Evolutionary conservation across 2,113 vertebrate species (phyloP).

Genomic region (Coturnix japonica): DNA sequence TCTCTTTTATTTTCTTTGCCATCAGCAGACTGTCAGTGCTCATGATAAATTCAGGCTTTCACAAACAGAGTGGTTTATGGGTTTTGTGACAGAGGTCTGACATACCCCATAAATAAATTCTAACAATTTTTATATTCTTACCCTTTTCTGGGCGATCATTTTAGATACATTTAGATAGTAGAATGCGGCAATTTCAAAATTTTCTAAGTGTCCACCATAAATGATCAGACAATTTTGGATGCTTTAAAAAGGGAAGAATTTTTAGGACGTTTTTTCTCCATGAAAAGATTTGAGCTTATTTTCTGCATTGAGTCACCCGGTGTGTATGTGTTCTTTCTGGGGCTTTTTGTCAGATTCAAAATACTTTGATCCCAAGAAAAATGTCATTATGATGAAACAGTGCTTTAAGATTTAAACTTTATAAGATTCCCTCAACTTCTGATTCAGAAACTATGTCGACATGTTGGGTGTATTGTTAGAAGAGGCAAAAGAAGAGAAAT

Average conservation of each 20-base stretch:
- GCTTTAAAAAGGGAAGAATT: neutral
- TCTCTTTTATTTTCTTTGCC: conserved; percentile 41
- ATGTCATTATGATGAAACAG: neutral
- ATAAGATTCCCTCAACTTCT: neutral
- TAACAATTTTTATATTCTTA: neutral
- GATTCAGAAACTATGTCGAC: neutral
- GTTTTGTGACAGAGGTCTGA: neutral
- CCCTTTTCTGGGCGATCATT: neutral
- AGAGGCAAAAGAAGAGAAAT: neutral
- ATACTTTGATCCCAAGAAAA: neutral
- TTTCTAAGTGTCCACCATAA: neutral
- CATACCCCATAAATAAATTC: neutral
- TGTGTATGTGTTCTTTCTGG: neutral
- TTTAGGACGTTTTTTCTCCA: neutral
- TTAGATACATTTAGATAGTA: neutral
- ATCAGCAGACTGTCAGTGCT: conserved; percentile 14
- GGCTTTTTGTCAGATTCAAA: neutral
- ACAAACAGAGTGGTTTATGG: neutral
- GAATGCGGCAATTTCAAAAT: neutral
- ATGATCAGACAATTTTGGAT: neutral
- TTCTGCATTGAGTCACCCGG: accelerated
- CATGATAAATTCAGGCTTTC: neutral
- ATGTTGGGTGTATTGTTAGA: neutral
- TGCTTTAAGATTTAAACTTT: neutral
- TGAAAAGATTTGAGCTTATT: neutral